Conservation (phyloP, 2,888 invertebrate genomes). For the Lasioglossum vierecki region DNA sequence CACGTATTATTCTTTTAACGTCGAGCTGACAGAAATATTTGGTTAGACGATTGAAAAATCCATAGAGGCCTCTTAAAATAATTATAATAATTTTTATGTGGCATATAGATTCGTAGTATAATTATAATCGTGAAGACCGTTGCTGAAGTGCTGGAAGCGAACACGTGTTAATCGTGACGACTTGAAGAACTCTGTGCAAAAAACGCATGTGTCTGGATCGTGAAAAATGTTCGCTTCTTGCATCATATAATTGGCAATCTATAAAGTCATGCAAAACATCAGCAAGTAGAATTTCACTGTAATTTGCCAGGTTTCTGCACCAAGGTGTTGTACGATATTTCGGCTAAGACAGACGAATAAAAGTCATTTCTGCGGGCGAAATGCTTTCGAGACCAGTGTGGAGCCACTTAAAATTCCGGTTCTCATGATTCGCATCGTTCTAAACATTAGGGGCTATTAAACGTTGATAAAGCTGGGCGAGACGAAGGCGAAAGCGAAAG, state of each 20-base stretch:
- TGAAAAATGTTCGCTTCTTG: background rate
- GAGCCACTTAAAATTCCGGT: background rate
- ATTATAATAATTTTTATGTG: no score
- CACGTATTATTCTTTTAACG: no score
- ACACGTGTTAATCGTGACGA: background rate
- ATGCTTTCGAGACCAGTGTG: background rate
- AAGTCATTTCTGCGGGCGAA: background rate
- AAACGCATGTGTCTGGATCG: background rate
- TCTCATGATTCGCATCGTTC: background rate
- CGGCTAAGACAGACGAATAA: background rate
- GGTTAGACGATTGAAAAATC: no score
- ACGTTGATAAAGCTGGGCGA: slow-evolving; percentile 4
- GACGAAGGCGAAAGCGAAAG: slow-evolving; percentile 16
- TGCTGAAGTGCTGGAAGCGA: no score
- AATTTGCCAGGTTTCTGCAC: background rate
- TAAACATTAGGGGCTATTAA: background rate
- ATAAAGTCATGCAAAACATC: background rate
- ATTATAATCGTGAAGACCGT: no score
- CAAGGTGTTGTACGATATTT: background rate
- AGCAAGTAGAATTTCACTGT: background rate
- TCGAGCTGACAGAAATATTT: no score
- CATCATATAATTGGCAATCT: background rate
- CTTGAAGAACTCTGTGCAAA: background rate
- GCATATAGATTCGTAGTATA: no score
- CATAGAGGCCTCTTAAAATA: no score